Evolutionary conservation across 2,113 vertebrate genomes (phyloP), one percentile per base, ranked within the genome.

Genomic region (Cynoglossus semilaevis): DNA sequence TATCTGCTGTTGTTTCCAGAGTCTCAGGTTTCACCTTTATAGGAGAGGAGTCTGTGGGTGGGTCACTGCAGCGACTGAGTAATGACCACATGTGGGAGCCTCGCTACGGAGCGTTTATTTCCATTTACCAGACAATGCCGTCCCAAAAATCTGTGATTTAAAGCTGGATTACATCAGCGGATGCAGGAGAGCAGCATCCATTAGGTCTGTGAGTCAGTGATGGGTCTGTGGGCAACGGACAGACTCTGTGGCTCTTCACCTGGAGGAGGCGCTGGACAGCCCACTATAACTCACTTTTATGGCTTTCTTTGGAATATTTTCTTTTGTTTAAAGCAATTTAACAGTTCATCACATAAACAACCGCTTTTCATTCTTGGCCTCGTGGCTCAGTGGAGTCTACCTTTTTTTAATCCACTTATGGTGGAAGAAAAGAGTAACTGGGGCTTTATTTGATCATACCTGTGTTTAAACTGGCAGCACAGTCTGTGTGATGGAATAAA

Each of bases 141-240:
- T 17, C 64, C 63, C 2, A 60, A 70, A 29, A 80, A 61, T 22
- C 64, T 37, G 61, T 51, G 72, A 80, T 79, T 80, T 76, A 74
- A 60, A 9, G 56, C 18, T 74, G 67, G 67, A 74, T 76, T 78
- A 51, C 79, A 67, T 70, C 57, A 60, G 73, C 5, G 46, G 70
- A 79, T 68, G 72, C 19, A 58, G 47, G 74, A 17, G 18, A 13
- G 53, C 65, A 19, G 55, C 36, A 15, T 76, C 74, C 74, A 77
- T 82, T 79, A 80, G 14, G 37, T 50, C 11, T 47, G 64, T 81
- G 82, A 84, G 77, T 80, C 81, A 81, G 63, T 43, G 51, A 17
- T 11, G 63, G 42, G 61, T 18, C 51, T 53, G 77, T 63, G 69
- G 72, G 63, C 62, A 55, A 44, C 64, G 51, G 65, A 51, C 77